A percentile compares a stretch with the other conserved stretches of the same genome.
Conservation (phyloP, 64 coral and sea anemone genomes). For the Montipora efflorescens region DNA sequence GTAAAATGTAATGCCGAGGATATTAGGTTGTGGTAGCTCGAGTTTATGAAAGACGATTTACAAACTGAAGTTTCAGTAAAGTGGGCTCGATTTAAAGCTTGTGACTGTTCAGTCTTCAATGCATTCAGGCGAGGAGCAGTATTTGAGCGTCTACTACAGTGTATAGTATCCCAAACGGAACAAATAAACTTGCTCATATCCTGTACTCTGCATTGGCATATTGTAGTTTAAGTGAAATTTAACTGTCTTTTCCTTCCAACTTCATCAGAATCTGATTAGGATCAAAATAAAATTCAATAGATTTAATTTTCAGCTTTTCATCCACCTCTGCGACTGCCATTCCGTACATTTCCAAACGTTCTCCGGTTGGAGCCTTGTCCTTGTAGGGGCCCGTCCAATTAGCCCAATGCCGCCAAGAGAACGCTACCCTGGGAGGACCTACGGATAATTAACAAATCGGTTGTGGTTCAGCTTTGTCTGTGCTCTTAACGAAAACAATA, state of each 20-base stretch:
- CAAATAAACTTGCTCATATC: neutral
- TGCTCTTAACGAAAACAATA: no score
- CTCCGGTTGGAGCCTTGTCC: conserved; percentile 54
- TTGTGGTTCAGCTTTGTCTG: no score
- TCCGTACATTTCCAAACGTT: conserved; percentile 63
- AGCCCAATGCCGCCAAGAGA: conserved; percentile 86
- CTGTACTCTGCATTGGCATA: no score
- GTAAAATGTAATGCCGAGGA: neutral
- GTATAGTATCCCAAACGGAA: neutral
- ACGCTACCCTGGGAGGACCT: conserved; percentile 67
- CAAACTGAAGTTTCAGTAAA: conserved; percentile 49
- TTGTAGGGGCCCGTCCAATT: conserved; percentile 82
- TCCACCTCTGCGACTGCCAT: conserved; percentile 76
- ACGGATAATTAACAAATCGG: no score
- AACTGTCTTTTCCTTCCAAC: conserved; percentile 17
- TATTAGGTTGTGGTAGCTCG: neutral
- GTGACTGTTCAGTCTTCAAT: conserved; percentile 51
- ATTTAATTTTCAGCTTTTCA: conserved; percentile 78
- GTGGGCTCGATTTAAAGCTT: conserved; percentile 2
- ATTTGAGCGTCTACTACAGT: neutral
- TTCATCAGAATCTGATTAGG: conserved; percentile 79
- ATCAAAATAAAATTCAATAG: conserved; percentile 70
- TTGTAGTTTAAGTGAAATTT: no score
- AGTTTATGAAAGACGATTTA: conserved; percentile 54
- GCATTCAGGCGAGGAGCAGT: conserved; percentile 32